Percentiles rank a stretch among this genome's conserved stretches.
Evolutionary conservation across 2,888 invertebrate species (phyloP).

Genomic region (Phengaris alcon): DNA sequence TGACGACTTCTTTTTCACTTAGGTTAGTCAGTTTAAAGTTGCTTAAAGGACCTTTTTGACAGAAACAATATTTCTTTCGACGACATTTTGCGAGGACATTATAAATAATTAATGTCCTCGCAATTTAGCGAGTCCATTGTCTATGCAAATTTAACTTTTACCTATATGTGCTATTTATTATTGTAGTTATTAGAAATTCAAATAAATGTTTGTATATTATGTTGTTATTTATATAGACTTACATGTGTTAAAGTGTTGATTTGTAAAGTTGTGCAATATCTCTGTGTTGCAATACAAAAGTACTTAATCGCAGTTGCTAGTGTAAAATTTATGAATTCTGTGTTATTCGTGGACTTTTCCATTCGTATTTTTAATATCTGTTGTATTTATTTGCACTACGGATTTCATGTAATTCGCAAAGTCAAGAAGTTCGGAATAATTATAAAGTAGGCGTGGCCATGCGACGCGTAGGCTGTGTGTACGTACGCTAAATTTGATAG

Average conservation of each 20-base stretch:
- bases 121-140: too few relatives aligned
- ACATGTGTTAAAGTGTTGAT: background rate
- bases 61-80: background rate
- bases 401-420: background rate
- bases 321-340: background rate
- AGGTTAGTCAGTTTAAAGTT: background rate
- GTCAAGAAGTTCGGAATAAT: background rate
- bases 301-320: background rate
- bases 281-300: background rate
- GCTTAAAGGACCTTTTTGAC: background rate
- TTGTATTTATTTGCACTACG: constrained; percentile 9
- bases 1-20: background rate
- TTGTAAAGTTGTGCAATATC: background rate
- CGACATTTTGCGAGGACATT: too few relatives aligned
- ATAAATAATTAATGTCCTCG: too few relatives aligned
- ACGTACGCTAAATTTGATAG: background rate
- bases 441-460: background rate
- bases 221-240: background rate
- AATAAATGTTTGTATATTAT: background rate
- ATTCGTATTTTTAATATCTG: background rate
- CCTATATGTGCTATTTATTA: background rate
- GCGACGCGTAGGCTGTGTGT: background rate
- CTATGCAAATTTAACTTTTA: background rate
- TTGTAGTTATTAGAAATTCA: background rate
- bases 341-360: background rate